Evolutionary conservation across 2,888 invertebrate genomes (phyloP).

Genomic region (Drosophila monieri): DNA sequence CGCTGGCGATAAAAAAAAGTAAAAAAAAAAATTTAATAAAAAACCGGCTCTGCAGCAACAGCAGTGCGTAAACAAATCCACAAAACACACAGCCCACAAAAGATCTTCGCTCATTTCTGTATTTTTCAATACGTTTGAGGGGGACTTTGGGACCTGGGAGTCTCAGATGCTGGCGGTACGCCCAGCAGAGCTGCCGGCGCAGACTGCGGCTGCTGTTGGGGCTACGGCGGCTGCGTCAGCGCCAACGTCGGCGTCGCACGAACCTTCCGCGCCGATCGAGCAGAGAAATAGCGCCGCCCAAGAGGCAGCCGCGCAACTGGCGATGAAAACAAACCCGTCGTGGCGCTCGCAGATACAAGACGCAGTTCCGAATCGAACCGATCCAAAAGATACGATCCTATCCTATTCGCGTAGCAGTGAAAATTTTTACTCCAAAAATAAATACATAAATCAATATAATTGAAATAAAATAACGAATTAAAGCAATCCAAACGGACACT

Average conservation of each 20-base stretch:
- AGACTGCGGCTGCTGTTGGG: constrained; percentile 16
- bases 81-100: constrained; percentile 30
- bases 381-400: constrained; percentile 33
- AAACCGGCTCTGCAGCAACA: constrained; percentile 60
- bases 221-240: constrained; percentile 9
- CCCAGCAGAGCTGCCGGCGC: constrained; percentile 23
- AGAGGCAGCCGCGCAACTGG: constrained; percentile 72
- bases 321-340: constrained; percentile 77
- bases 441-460: background rate
- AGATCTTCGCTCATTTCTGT: constrained; percentile 67
- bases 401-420: constrained; percentile 50
- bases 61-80: constrained; percentile 60
- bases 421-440: constrained; percentile 29
- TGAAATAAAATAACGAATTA: constrained; percentile 11
- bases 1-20: constrained; percentile 4
- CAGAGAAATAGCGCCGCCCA: constrained; percentile 68
- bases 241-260: constrained; percentile 30
- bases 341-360: constrained; percentile 76
- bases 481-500: background rate
- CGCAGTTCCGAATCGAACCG: constrained; percentile 57
- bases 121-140: constrained; percentile 26
- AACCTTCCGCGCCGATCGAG: constrained; percentile 70
- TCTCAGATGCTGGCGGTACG: constrained; percentile 26
- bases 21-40: constrained; percentile 12
- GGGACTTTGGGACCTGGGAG: constrained; percentile 27